A percentile compares a stretch with the other conserved stretches of the same genome.
phyloP scores from a whole-genome alignment of 2,888 invertebrate genomes.

The Mimas tiliae region DNA sequence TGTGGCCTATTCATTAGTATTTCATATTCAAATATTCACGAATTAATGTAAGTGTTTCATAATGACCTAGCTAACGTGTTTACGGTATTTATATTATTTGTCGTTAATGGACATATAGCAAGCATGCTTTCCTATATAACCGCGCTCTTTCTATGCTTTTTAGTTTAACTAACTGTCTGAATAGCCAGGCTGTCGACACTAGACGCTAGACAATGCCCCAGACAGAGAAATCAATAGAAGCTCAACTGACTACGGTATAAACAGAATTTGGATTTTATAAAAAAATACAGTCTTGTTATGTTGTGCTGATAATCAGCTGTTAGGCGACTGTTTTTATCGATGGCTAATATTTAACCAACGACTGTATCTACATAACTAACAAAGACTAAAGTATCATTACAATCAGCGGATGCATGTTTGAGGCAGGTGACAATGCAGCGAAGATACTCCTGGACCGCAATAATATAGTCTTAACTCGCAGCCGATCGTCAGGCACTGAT shows the following conservation, averaged over 20 bases:
- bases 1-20: not conserved
- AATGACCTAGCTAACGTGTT: not conserved
- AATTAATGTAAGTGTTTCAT: not conserved
- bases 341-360: not conserved
- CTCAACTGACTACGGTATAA: slow-evolving; percentile 14
- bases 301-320: slow-evolving; percentile 10
- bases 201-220: slow-evolving; percentile 38
- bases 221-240: slow-evolving; percentile 38
- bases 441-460: slow-evolving; percentile 6
- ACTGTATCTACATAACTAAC: slow-evolving; percentile 17
- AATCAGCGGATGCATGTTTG: slow-evolving; percentile 23
- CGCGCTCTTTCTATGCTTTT: not conserved
- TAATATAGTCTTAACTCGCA: not conserved
- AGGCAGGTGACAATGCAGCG: slow-evolving; percentile 20
- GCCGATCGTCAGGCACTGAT: slow-evolving; percentile 10
- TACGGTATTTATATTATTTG: not conserved
- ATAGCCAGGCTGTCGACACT: slow-evolving; percentile 41
- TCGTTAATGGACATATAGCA: too few relatives aligned
- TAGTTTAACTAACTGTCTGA: slow-evolving; percentile 14
- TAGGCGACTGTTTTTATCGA: not conserved
- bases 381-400: slow-evolving; percentile 9
- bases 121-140: not conserved
- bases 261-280: not conserved
- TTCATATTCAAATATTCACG: not conserved
- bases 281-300: not conserved